phyloP scores from a whole-genome alignment of 1,140 invertebrate species.

The Odontomachus brunneus region DNA sequence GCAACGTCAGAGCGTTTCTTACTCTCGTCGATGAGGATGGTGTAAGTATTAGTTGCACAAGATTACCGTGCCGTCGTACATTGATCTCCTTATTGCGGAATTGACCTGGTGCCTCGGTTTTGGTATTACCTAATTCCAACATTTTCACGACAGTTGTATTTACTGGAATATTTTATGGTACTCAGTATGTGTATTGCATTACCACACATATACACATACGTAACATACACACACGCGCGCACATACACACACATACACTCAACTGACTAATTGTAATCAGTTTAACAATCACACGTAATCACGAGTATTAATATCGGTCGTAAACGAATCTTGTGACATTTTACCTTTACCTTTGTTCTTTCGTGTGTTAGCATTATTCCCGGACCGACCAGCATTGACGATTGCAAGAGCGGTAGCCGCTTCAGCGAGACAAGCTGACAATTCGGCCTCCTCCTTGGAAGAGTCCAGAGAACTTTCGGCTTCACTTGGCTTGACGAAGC shows the following conservation, averaged over 20 bases:
- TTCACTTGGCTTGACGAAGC: conserved; percentile 63
- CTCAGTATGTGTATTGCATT: conserved; percentile 5
- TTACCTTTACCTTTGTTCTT: conserved; percentile 78
- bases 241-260: too few species aligned
- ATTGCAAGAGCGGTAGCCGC: conserved; percentile 81
- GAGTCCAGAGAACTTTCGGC: conserved; percentile 70
- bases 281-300: not conserved
- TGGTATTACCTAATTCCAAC: conserved; percentile 75
- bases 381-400: conserved; percentile 69
- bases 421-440: conserved; percentile 82
- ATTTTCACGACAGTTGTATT: conserved; percentile 74
- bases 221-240: too few species aligned
- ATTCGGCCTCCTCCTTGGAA: conserved; percentile 76
- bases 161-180: conserved; percentile 66
- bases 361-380: conserved; percentile 72
- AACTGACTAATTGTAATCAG: not conserved
- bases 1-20: conserved; percentile 87
- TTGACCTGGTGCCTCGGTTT: conserved; percentile 79
- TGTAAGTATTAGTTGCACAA: conserved; percentile 88
- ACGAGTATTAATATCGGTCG: not conserved
- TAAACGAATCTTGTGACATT: not conserved
- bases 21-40: conserved; percentile 86
- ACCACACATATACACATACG: not conserved
- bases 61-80: conserved; percentile 87
- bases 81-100: conserved; percentile 88